phyloP scores from a whole-genome alignment of 2,888 invertebrate genomes.

The Aproaerema taeniolella region DNA sequence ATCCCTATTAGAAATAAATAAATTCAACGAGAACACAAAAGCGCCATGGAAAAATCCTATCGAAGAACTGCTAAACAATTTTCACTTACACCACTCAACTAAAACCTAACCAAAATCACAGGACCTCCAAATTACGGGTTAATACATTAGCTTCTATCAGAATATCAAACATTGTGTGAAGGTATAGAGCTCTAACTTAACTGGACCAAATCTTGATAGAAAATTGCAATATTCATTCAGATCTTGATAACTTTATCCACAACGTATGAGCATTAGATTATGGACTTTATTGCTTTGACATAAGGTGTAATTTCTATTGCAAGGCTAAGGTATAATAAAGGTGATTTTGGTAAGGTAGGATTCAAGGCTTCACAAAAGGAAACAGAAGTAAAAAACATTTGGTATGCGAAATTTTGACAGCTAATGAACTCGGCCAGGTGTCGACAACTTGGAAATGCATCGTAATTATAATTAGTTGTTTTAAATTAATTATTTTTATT shows the following conservation, averaged over 20 bases:
- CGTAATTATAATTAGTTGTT: background rate
- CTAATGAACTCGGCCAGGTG: background rate
- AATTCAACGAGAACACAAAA: too few relatives aligned
- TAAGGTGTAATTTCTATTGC: background rate
- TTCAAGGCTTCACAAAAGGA: background rate
- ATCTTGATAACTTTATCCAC: too few relatives aligned
- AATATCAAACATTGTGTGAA: background rate
- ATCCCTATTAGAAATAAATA: too few relatives aligned
- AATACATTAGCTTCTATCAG: slow-evolving; percentile 17
- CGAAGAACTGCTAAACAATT: too few relatives aligned
- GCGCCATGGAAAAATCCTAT: too few relatives aligned
- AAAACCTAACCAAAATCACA: slow-evolving; percentile 22
- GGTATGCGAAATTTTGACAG: slow-evolving; percentile 1
- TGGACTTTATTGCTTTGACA: too few relatives aligned
- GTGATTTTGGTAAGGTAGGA: background rate
- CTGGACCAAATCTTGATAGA: slow-evolving; percentile 3
- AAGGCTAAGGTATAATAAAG: background rate
- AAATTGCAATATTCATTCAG: background rate
- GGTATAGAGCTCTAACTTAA: background rate
- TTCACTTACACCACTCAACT: too few relatives aligned
- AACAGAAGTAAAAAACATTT: background rate
- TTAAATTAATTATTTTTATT: background rate
- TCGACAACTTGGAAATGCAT: background rate
- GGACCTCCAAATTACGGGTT: slow-evolving; percentile 32
- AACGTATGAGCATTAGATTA: too few relatives aligned